Evolutionary conservation across 1,140 invertebrate species (phyloP), one percentile per base, ranked within the genome.

Genomic region (Bactericera cockerelli): DNA sequence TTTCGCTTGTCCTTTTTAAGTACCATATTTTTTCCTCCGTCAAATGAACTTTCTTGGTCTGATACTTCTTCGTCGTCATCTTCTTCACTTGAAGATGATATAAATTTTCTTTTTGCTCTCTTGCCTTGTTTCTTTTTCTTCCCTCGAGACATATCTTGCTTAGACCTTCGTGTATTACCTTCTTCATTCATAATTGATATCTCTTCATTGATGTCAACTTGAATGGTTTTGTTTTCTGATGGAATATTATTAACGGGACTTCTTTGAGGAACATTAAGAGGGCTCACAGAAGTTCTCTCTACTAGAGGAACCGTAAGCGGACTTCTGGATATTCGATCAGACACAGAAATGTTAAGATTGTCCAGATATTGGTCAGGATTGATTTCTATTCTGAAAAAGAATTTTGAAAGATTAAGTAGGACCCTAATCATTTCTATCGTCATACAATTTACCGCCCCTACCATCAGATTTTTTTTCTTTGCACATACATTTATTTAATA

Each of bases 151-250:
- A 49, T n/a, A 10, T 49, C 42, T n/a, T 49, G n/a, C 8, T 49
- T 49, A 19, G 42, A 49, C 19, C 22, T 4, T 49, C 42, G 6
- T 19, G 22, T 49, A 28, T 33, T 38, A 11, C 16, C 26, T 3
- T 59, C 58, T 49, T 42, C 16, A 24, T 21, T 58, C 42, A 49
- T 49, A n/a, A 49, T n/a, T n/a, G 42, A 49, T 6, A 49, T 49
- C 22, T 49, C 42, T 49, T 49, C 42, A n/a, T 49, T 22, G 19
- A 49, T 49, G 19, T 49, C 42, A 49, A 49, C 42, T 22, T 49
- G 42, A 49, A 49, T 49, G n/a, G 42, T 49, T 49, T 49, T 49
- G n/a, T 49, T 49, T 19, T 16, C 42, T 22, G 42, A 49, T 10
- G 42, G 42, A 4, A 49, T 16, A n/a, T n/a, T n/a, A 49, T 49